These are phyloP conservation scores for Podarcis lilfordi DNA, from an alignment of 2,797 vertebrate species.

Conservation along the genomic window DNA sequence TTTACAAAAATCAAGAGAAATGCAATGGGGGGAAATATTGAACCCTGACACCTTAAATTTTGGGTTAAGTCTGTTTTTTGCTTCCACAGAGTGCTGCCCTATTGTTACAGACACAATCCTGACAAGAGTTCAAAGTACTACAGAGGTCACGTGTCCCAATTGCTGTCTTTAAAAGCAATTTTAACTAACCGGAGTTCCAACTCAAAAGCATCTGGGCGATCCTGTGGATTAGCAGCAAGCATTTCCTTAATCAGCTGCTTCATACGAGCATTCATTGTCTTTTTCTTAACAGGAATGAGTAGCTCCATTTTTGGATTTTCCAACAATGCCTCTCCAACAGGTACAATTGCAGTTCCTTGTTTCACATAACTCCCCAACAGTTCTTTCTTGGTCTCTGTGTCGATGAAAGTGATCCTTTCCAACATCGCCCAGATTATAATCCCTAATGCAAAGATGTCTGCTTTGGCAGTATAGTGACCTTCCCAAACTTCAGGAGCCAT, in stretches of 20 bases:
- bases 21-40: not conserved
- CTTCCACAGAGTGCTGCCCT: constrained; percentile 58
- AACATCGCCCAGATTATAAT: constrained; percentile 99
- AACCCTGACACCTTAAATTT: constrained; percentile 53
- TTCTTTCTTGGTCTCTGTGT: constrained; percentile 94
- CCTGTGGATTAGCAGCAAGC: constrained; percentile 95
- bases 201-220: constrained; percentile 92
- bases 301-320: constrained; percentile 98
- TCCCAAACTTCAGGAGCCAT: constrained; percentile 99
- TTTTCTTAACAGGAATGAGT: constrained; percentile 92
- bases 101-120: constrained; percentile 64
- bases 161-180: constrained; percentile 94
- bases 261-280: constrained; percentile 94
- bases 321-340: constrained; percentile 92
- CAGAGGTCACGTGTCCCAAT: constrained; percentile 92
- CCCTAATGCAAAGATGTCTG: constrained; percentile 95
- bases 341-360: constrained; percentile 91
- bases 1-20: constrained; percentile 46
- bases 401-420: constrained; percentile 94
- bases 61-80: constrained; percentile 52
- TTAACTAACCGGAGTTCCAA: constrained; percentile 93
- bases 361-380: constrained; percentile 93
- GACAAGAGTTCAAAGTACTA: constrained; percentile 6
- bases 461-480: constrained; percentile 96
- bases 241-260: constrained; percentile 95